A percentile compares a stretch with the other conserved stretches of the same genome.
phyloP scores from a whole-genome alignment of 2,888 invertebrate species.

The Agrotis segetum region DNA sequence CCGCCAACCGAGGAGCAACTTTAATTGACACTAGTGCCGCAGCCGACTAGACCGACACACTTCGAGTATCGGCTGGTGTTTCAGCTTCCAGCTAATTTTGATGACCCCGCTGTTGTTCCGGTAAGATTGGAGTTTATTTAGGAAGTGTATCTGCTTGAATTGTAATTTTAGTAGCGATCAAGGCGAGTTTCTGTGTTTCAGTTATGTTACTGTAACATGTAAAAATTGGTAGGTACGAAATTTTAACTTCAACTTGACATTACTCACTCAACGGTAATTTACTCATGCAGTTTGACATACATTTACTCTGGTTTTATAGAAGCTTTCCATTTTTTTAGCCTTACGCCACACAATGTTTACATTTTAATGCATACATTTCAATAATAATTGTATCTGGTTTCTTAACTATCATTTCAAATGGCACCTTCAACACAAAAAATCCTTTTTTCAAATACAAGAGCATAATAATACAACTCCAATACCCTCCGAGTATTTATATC shows the following conservation, averaged over 20 bases:
- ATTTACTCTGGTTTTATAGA: no score
- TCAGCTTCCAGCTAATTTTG: constrained; percentile 44
- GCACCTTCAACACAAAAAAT: constrained; percentile 3
- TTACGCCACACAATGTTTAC: no score
- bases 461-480: constrained; percentile 26
- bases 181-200: not conserved
- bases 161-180: constrained; percentile 3
- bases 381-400: not conserved
- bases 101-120: constrained; percentile 37
- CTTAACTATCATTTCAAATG: constrained; percentile 16
- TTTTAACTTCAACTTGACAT: no score
- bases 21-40: constrained; percentile 64
- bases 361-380: no score
- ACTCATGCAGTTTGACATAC: no score
- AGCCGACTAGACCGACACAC: constrained; percentile 35
- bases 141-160: not conserved
- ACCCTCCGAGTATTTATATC: constrained; percentile 44
- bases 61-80: constrained; percentile 46
- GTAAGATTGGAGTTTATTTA: constrained; percentile 31
- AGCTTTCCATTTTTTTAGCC: no score
- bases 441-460: no score
- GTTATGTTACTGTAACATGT: no score
- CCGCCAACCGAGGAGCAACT: constrained; percentile 44
- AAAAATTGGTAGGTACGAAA: no score
- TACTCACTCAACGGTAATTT: no score